Evolutionary conservation across 2,113 vertebrate genomes (phyloP).

Genomic region (Corythornis vintsioides): DNA sequence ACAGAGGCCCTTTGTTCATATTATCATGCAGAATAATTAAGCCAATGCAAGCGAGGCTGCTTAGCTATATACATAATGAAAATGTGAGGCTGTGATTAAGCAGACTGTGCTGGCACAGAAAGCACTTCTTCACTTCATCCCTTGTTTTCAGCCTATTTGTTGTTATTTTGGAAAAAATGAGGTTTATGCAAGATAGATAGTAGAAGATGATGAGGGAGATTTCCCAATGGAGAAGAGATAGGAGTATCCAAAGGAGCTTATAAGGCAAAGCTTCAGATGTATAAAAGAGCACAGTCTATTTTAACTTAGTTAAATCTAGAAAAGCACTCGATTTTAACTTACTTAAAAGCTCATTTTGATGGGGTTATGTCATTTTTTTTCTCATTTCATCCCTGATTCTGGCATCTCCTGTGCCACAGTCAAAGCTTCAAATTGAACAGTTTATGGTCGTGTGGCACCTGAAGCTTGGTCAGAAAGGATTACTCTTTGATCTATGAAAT

Average conservation of each 20-base stretch:
- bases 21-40: conserved; percentile 73
- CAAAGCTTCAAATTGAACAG: neutral
- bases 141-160: neutral
- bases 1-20: conserved; percentile 74
- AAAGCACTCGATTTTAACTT: neutral
- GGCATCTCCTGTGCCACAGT: neutral
- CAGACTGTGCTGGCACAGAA: conserved; percentile 28
- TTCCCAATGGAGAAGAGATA: neutral
- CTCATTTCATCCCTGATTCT: conserved; percentile 3
- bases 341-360: conserved; percentile 19
- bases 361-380: neutral
- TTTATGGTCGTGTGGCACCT: neutral
- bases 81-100: conserved; percentile 43
- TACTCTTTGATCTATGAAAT: neutral
- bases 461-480: neutral
- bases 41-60: conserved; percentile 54
- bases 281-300: neutral
- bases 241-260: neutral
- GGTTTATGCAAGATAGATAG: neutral
- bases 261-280: neutral
- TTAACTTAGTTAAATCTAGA: neutral
- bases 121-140: conserved; percentile 10
- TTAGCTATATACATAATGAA: conserved; percentile 68
- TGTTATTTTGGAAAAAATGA: neutral
- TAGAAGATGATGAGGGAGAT: neutral